Base-by-base conservation (phyloP, 1,140 invertebrate genomes). In the Apocrypta bakeri region DNA sequence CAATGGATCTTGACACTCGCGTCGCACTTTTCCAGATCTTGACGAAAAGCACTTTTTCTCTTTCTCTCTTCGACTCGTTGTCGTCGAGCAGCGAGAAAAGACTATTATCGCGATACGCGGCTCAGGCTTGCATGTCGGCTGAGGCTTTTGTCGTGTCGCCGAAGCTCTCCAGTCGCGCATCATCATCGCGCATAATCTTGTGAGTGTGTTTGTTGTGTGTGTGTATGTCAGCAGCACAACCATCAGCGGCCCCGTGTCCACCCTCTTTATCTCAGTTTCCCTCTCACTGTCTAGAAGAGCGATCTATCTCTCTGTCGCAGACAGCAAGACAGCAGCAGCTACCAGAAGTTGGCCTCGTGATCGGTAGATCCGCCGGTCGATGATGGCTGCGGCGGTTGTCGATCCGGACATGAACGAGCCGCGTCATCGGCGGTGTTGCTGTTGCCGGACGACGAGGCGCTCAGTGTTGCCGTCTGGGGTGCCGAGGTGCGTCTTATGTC, bases 401-500 rank as follows among this genome's bases (percentile, higher is more conserved):
- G 71, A 87, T 89, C 87, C 84, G 90, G 87, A 82, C 88, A 91
- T 74, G 89, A 90, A 48, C 86, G 88, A 27, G 72, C 37, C n/a
- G 31, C 29, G 21, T 14, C n/a, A 42, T 69, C 73, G 40, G 12
- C 73, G 68, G 37, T 77, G n/a, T 73, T 75, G 68, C 66, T 78
- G 63, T 40, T 29, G 31, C 56, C 63, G 42, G 64, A 63, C 29
- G 72, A 80, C 61, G 77, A 56, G 71, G 64, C 73, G 71, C 31
- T 75, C 12, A 73, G 31, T 9, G 14, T 24, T 21, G 48, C 40
- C 79, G 78, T 61, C 83, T 84, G 83, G 37, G 91, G 91, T 73
- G 91, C 88, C 78, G 91, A 92, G 71, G 90, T 91, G 79, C 91
- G 90, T 86, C 91, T 88, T 83, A 89, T 88, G 80, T 91, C 90